Conservation (phyloP, 2,113 vertebrate species). For the Neogale vison region DNA sequence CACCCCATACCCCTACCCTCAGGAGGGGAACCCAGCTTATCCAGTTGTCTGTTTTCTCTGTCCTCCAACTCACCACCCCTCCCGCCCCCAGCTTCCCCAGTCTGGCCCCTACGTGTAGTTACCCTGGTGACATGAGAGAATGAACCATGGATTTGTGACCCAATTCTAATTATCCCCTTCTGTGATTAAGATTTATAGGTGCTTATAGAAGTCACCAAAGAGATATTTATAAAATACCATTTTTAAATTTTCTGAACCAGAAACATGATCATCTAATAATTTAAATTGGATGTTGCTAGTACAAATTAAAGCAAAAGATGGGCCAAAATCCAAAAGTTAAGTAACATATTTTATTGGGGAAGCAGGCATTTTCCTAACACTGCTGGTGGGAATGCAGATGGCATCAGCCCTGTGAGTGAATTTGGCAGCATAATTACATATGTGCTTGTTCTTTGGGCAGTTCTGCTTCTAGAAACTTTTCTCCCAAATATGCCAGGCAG, state of each 20-base stretch:
- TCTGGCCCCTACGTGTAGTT: neutral
- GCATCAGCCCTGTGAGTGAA: neutral
- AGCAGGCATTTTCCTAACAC: neutral
- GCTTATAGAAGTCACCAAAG: neutral
- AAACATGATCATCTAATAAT: neutral
- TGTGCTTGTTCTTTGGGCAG: neutral
- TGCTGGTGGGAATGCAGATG: neutral
- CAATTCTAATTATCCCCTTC: neutral
- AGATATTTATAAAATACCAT: neutral
- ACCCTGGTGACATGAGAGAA: neutral
- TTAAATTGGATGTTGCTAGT: neutral
- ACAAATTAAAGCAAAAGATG: neutral
- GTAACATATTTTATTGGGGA: neutral
- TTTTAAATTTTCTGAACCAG: neutral
- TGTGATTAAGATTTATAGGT: neutral
- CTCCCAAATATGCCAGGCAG: neutral
- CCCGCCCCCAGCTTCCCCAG: neutral
- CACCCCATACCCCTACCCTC: fast-evolving
- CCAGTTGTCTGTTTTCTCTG: neutral
- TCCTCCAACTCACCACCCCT: neutral
- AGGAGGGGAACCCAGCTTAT: neutral
- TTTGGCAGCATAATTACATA: neutral
- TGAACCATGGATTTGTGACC: neutral
- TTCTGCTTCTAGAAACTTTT: neutral
- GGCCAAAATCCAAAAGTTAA: neutral